Base-by-base conservation (phyloP, 2,888 invertebrate genomes). In the Xestia rhomboidea region DNA sequence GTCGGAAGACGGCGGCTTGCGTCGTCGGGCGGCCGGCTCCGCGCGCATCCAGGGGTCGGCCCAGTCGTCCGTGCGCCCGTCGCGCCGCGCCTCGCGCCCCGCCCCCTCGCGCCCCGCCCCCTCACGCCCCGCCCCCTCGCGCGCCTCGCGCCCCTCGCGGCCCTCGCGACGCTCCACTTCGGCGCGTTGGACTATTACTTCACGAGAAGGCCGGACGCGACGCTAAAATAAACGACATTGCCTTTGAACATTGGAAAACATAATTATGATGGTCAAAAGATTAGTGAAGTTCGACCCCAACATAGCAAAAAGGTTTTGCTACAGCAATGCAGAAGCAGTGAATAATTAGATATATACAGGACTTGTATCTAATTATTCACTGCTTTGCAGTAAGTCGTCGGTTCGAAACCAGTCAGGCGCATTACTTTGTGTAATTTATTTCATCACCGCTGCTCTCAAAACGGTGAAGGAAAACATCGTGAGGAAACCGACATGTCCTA, bases 21-120 rank as follows among this genome's bases (percentile, higher is more conserved):
- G 91, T 5, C 94, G 88, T 0, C 95, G 81, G 0, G 97, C 95
- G 72, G 97, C 96, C 13, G 97, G 95, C 83, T 97, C 97, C 60
- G 97, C 97, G 1, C 97, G 96, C 93, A 99, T 99, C 99, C 99
- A 99, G 0, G 99, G 99, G 96, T 99, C 99, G 64, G 98, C 98
- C 99, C 99, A 99, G 90, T 99, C 99, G 92, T 99, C 99, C 0
- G 97, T 98, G 97, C 97, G 73, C 93, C 96, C 93, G 89, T 92
- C 91, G 83, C 63, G 70, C 74, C 72, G 85, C 90, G 98, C 98
- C 92, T 92, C 84, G 89, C 94, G 77, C 49, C 57, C 79, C 7
- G 83, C 92, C 79, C 7, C 84, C 92, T 0, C 93, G 86, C 3
- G 63, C n/a, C 54, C n/a, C 49, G 10, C 51, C 21, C 69, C 87